phyloP scores from a whole-genome alignment of 2,888 invertebrate species.

The Cheilosia vulpina region DNA sequence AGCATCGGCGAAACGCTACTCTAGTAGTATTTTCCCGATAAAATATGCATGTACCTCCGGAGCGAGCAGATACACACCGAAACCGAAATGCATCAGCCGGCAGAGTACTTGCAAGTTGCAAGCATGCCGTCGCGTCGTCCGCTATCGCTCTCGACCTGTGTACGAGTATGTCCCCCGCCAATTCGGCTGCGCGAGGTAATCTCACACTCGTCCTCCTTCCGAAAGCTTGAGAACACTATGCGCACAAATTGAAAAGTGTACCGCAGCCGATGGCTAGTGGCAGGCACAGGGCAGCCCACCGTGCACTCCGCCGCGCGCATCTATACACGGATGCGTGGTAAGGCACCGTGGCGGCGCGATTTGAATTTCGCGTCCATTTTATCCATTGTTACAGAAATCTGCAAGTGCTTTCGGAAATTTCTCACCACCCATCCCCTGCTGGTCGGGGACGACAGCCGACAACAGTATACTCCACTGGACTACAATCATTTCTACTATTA shows the following conservation, averaged over 20 bases:
- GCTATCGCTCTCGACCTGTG: conserved; percentile 71
- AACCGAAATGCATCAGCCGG: conserved; percentile 42
- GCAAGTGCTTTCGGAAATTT: conserved; percentile 74
- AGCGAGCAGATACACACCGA: conserved; percentile 27
- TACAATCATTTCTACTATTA: conserved; percentile 55
- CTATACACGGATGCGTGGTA: conserved; percentile 25
- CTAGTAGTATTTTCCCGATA: conserved; percentile 75
- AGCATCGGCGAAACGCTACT: conserved; percentile 72
- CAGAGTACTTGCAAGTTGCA: not conserved
- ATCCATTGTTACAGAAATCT: conserved; percentile 70
- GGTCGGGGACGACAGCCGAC: conserved; percentile 31
- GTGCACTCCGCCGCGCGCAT: not conserved
- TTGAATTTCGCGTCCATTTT: conserved; percentile 55
- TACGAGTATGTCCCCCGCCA: conserved; percentile 37
- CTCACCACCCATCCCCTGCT: conserved; percentile 42
- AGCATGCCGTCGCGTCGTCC: conserved; percentile 48
- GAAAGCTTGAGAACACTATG: conserved; percentile 58
- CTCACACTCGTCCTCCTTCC: conserved; percentile 60
- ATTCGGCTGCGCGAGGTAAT: conserved; percentile 59
- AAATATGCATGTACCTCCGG: conserved; percentile 66
- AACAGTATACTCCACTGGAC: conserved; percentile 22
- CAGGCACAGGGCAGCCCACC: not conserved
- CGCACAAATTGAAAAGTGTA: conserved; percentile 57
- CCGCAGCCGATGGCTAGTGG: conserved; percentile 40
- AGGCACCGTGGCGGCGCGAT: conserved; percentile 48